Percentiles rank a stretch among this genome's conserved stretches.
phyloP scores from a whole-genome alignment of 2,113 vertebrate species.

The Phaethornis superciliosus region DNA sequence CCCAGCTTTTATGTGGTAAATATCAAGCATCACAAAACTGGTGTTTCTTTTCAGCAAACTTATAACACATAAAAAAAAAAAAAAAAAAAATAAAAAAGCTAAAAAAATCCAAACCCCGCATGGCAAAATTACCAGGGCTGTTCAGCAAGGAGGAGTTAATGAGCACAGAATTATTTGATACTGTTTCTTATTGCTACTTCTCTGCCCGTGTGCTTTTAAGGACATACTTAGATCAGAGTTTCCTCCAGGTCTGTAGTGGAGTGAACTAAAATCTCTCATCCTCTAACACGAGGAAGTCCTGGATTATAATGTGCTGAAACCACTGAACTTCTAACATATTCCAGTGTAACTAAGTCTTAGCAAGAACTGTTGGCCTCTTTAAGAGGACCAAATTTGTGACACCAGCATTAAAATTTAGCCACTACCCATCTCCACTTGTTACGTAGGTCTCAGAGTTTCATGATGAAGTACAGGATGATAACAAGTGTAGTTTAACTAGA shows the following conservation, averaged over 20 bases:
- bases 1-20: slow-evolving; percentile 54
- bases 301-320: neutral
- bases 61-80: slow-evolving; percentile 70
- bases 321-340: neutral
- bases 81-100: slow-evolving; percentile 1
- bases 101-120: neutral
- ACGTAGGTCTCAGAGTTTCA: neutral
- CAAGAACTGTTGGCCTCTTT: neutral
- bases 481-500: neutral
- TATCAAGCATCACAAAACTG: slow-evolving; percentile 59
- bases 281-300: neutral
- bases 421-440: neutral
- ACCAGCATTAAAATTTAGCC: neutral
- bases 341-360: neutral
- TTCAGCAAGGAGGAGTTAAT: slow-evolving; percentile 70
- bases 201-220: neutral
- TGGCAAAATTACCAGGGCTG: slow-evolving; percentile 68
- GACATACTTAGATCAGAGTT: slow-evolving; percentile 4
- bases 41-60: slow-evolving; percentile 71
- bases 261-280: neutral
- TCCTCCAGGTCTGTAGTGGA: neutral
- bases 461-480: neutral
- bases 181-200: slow-evolving; percentile 56
- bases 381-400: neutral
- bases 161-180: slow-evolving; percentile 72